phyloP scores from a whole-genome alignment of 2,888 invertebrate species.

The Griposia aprilina region DNA sequence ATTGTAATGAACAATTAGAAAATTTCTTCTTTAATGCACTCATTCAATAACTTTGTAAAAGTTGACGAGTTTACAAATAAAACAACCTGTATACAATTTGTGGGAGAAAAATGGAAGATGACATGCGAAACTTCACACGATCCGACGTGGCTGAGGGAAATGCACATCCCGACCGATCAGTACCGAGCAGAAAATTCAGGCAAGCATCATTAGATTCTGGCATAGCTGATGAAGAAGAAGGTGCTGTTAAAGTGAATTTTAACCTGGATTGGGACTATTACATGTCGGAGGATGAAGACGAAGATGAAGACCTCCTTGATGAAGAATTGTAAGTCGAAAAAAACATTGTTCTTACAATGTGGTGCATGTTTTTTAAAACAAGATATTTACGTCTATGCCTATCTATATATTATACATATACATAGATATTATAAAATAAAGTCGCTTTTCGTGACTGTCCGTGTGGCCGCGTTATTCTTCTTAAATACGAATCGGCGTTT shows the following conservation, averaged over 20 bases:
- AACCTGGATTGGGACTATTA: slow-evolving; percentile 73
- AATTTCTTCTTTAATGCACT: neutral
- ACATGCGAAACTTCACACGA: slow-evolving; percentile 73
- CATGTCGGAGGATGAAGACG: slow-evolving; percentile 77
- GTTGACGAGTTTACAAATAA: slow-evolving; percentile 44
- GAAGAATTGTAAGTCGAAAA: slow-evolving; percentile 40
- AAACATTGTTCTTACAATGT: neutral
- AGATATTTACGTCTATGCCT: neutral
- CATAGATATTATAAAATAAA: too few species aligned
- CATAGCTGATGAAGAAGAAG: slow-evolving; percentile 72
- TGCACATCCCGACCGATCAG: slow-evolving; percentile 51
- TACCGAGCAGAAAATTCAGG: slow-evolving; percentile 62
- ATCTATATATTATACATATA: too few species aligned
- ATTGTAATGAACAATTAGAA: neutral
- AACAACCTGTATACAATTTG: slow-evolving; percentile 71
- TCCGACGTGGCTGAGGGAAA: slow-evolving; percentile 64
- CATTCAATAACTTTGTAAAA: slow-evolving; percentile 25
- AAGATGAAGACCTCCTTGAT: slow-evolving; percentile 68
- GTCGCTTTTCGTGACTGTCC: neutral
- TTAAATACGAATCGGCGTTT: neutral
- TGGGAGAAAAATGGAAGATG: slow-evolving; percentile 69
- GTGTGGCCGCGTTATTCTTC: neutral
- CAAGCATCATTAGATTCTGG: slow-evolving; percentile 77
- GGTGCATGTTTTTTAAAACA: neutral
- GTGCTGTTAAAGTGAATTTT: slow-evolving; percentile 48